Base-by-base conservation (phyloP, 2,797 vertebrate genomes). In the Poeciliopsis presidionis region DNA sequence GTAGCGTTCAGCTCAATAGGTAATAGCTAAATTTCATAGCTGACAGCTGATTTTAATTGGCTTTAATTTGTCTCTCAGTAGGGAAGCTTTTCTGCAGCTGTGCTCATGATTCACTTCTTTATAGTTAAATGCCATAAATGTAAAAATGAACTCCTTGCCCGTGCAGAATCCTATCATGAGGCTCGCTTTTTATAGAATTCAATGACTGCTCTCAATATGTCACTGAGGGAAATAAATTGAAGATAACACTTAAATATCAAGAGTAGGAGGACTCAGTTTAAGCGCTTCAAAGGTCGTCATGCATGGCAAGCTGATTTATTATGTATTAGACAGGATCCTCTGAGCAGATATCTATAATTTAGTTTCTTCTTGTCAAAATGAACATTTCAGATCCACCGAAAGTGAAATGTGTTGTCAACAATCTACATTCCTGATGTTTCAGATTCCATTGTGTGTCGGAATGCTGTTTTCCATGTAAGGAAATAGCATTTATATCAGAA, bases 201-300 rank as follows among this genome's bases (percentile, higher is more conserved):
- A 33, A 11, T 46, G 30, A 73, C 76, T 70, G 30, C 53, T 65
- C 36, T 71, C 30, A 77, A 81, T 72, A 46, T 81, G 25, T 76
- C 69, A 75, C 45, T 39, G 28, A 2, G 30, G 43, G 51, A 11
- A 3, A 49, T 55, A 75, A 22, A 55, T 51, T 30, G 51, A 55
- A 45, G 41, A 67, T 83, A 28, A 82, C 51, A 25, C 33, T 69
- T 77, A 72, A 65, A 55, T 76, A 85, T 36, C 41, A 55, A 49
- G 36, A 12, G 25, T 0, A 75, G 25, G 51, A 73, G 8, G 57
- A 71, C 67, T 71, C 67, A 53, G 33, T 51, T 59, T 22, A 30
- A 22, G 39, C 53, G 12, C 46, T 51, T 67, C 12, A 76, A 65
- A 61, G 41, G 41, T 45, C 71, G 51, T 33, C 28, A 33, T 72